A percentile compares a stretch with the other conserved stretches of the same genome.
Conservation (phyloP, 2,797 vertebrate genomes). For the Rhinatrema bivittatum region DNA sequence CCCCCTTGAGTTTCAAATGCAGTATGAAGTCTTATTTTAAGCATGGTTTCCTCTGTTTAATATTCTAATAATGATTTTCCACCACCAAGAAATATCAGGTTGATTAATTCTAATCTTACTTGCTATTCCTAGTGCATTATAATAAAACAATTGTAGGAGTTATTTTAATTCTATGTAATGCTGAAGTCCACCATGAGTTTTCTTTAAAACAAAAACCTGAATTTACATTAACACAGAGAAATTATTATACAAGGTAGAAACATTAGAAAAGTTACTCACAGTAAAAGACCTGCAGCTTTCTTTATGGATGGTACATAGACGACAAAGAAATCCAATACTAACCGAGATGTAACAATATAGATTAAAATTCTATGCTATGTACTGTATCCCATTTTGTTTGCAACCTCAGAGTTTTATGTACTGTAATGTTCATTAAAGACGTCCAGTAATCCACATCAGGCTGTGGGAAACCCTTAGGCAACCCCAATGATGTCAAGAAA, state of each 20-base stretch:
- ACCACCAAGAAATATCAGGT: slow-evolving; percentile 29
- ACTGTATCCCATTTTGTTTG: too few species aligned
- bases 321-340: too few species aligned
- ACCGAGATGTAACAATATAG: too few species aligned
- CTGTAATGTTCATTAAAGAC: too few species aligned
- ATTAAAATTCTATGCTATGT: too few species aligned
- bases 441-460: too few species aligned
- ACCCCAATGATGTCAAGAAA: too few species aligned
- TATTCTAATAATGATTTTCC: slow-evolving; percentile 38
- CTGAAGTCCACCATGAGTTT: slow-evolving; percentile 10
- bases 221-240: background rate
- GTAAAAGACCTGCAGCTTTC: too few species aligned
- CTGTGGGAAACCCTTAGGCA: too few species aligned
- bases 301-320: too few species aligned
- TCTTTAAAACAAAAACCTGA: slow-evolving; percentile 11
- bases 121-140: slow-evolving; percentile 7
- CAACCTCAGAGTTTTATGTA: too few species aligned
- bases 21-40: slow-evolving; percentile 34
- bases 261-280: too few species aligned
- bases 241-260: slow-evolving; percentile 1
- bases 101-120: slow-evolving; percentile 34
- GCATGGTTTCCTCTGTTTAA: slow-evolving; percentile 27
- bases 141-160: slow-evolving; percentile 18
- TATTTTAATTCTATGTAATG: slow-evolving; percentile 17
- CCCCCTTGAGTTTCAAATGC: slow-evolving; percentile 31